Percentiles rank a stretch among this genome's conserved stretches.
These are phyloP conservation scores for Protodeltote pygarga DNA, from an alignment of 2,888 invertebrate species.

Conservation along the genomic window DNA sequence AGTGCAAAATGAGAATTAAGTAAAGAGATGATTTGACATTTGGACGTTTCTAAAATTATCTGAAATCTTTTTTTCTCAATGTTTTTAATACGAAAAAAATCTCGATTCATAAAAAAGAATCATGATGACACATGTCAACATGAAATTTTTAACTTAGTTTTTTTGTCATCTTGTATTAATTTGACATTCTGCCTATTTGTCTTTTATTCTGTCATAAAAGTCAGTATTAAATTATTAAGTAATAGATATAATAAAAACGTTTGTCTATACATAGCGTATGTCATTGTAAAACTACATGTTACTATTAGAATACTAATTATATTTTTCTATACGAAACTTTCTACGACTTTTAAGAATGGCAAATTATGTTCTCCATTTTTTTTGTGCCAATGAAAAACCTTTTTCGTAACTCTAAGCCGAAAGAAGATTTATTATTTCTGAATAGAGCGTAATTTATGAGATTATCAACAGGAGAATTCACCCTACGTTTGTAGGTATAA, in stretches of 20 bases:
- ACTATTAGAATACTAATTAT: constrained; percentile 77
- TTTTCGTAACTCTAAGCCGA: background rate
- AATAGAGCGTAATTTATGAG: background rate
- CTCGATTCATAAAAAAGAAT: too few relatives aligned
- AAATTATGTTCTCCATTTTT: constrained; percentile 48
- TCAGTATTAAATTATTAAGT: constrained; percentile 58
- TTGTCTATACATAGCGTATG: constrained; percentile 51
- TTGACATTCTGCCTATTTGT: constrained; percentile 2
- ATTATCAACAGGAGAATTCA: constrained; percentile 3
- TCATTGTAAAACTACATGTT: constrained; percentile 61
- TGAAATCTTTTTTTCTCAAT: too few relatives aligned
- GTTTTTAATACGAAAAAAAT: too few relatives aligned
- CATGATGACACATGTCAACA: too few relatives aligned
- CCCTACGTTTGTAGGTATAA: constrained; percentile 10
- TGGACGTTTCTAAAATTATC: too few relatives aligned
- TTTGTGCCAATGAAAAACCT: constrained; percentile 51
- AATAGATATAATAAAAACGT: constrained; percentile 45
- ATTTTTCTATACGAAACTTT: constrained; percentile 82
- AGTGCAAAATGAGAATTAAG: too few relatives aligned
- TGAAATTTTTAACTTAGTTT: too few relatives aligned
- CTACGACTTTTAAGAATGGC: constrained; percentile 68
- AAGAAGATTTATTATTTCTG: background rate
- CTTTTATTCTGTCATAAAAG: constrained; percentile 31
- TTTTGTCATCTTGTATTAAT: background rate
- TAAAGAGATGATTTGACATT: too few relatives aligned